Evolutionary conservation across 2,888 invertebrate genomes (phyloP).

Genomic region (Sarcophaga carnaria): DNA sequence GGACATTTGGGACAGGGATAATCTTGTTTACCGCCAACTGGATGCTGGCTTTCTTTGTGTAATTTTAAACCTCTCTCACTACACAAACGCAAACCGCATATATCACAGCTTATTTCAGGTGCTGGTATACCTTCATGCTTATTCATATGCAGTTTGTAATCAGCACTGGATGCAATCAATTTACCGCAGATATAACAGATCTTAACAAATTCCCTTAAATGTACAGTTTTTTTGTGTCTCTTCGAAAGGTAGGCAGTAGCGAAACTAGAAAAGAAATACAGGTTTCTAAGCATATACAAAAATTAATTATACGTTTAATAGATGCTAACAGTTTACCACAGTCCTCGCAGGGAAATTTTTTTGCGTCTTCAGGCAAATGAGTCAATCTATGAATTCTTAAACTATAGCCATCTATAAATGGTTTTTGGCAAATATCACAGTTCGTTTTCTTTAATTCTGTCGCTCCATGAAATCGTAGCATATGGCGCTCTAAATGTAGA

Average conservation of each 20-base stretch:
- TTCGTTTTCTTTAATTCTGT: constrained; percentile 74
- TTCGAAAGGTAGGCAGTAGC: constrained; percentile 38
- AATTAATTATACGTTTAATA: too few species aligned
- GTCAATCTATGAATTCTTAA: constrained; percentile 78
- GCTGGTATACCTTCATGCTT: constrained; percentile 77
- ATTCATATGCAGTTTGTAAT: constrained; percentile 78
- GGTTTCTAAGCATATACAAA: constrained; percentile 58
- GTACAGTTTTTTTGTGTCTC: constrained; percentile 51
- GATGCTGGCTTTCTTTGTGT: constrained; percentile 78
- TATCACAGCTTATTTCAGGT: constrained; percentile 79
- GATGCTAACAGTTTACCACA: constrained; percentile 77
- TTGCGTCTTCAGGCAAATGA: constrained; percentile 79
- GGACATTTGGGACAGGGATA: constrained; percentile 78
- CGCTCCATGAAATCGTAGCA: constrained; percentile 75
- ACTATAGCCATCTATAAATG: constrained; percentile 76
- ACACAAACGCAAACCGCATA: constrained; percentile 78
- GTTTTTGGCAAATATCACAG: constrained; percentile 74
- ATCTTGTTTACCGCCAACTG: constrained; percentile 75
- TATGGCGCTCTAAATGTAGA: constrained; percentile 72
- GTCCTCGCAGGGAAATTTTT: constrained; percentile 77
- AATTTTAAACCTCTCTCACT: constrained; percentile 77
- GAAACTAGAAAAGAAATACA: constrained; percentile 43
- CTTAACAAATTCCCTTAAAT: constrained; percentile 56
- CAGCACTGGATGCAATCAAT: constrained; percentile 78
- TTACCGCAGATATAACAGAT: constrained; percentile 75